Evolutionary conservation across 2,888 invertebrate genomes (phyloP), one percentile per base, ranked within the genome.

Genomic region (Ectemnius lituratus): DNA sequence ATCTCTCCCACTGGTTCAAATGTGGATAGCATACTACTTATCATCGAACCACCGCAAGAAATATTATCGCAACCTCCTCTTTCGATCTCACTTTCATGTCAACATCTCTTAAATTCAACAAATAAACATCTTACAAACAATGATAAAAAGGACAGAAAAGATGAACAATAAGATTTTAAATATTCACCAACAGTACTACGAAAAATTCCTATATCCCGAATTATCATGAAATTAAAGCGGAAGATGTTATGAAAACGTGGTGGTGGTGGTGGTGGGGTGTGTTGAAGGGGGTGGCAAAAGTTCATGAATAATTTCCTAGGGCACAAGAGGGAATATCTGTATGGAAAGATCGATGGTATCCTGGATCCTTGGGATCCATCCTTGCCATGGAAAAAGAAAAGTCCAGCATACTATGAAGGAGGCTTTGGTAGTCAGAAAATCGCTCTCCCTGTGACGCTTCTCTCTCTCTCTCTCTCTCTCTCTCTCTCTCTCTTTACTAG

Each of bases 371-470:
- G 6, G 20, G 58, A 58, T 58, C 58, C 20, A 58, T 58, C 58
- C 58, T 4, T 18, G 16, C 18, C 49, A 20, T 6, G 14, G 45
- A 47, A 47, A 62, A 62, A 62, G 46, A 47, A 62, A 62, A 62
- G 46, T n/a, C 13, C 23, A 18, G 3, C 6, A 3, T 3, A 3
- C 20, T 45, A 23, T 14, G n/a, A 20, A 20, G 23, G 28, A 14
- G 46, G 18, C 52, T 52, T 23, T 13, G 52, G 16, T 37, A 23
- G 52, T 8, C 16, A 62, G 62, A 49, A 62, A 62, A 49, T 20
- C 13, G 37, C 57, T 57, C 62, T 37, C 65, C 61, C 65, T 64
- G 16, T n/a, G 75, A 70, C 64, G 67, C 64, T 63, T 49, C 67
- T 46, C 16, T 5, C 52, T 64, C 60, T 52, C 59, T 59, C 60